Conservation (phyloP, 2,797 vertebrate species). For the Cryptoprocta ferox region DNA sequence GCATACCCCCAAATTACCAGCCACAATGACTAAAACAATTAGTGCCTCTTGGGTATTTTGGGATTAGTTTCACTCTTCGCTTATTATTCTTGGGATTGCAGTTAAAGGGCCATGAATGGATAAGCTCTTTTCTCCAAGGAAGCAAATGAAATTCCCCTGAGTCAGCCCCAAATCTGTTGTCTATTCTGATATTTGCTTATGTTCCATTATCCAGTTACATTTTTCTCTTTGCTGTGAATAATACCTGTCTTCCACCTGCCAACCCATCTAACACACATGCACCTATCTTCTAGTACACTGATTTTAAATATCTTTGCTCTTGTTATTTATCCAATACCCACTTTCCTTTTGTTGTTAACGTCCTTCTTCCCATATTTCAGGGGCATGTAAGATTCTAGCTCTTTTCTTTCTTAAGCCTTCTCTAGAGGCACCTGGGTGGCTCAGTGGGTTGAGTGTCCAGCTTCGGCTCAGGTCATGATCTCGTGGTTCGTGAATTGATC, state of each 20-base stretch:
- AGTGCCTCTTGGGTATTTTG: not conserved
- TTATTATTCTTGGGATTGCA: constrained; percentile 8
- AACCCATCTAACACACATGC: no score
- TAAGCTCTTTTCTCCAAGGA: not conserved
- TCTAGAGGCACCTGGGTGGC: no score
- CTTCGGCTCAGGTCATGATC: no score
- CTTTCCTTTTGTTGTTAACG: not conserved
- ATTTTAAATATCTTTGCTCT: constrained; percentile 12
- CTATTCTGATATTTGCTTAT: not conserved
- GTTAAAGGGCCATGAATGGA: not conserved
- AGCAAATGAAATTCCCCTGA: not conserved
- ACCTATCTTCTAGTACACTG: accelerated
- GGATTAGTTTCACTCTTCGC: constrained; percentile 18
- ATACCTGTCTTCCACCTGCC: not conserved
- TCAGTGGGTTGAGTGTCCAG: no score
- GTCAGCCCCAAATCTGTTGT: not conserved
- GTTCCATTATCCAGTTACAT: not conserved
- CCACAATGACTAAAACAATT: not conserved
- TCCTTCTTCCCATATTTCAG: not conserved
- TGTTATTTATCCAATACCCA: not conserved
- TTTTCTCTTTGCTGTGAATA: not conserved
- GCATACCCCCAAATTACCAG: not conserved
- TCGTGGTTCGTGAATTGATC: no score
- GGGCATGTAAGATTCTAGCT: not conserved
- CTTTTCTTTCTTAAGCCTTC: not conserved